A percentile compares a stretch with the other conserved stretches of the same genome.
Conservation (phyloP, 2,797 vertebrate genomes). For the Cephalopachus bancanus region DNA sequence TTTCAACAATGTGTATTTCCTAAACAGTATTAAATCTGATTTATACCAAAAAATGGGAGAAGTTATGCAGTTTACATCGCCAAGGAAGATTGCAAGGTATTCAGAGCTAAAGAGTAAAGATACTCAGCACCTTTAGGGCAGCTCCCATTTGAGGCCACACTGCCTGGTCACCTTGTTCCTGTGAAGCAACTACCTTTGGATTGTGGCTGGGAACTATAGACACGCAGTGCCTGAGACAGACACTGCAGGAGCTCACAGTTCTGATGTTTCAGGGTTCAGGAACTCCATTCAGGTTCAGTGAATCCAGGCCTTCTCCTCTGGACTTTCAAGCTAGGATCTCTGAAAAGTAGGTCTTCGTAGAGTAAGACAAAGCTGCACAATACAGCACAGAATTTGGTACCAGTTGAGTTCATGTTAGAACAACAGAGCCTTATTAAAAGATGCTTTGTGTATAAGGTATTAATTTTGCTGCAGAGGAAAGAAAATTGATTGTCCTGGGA, state of each 20-base stretch:
- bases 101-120: slow-evolving; percentile 20
- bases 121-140: slow-evolving; percentile 18
- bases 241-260: neutral
- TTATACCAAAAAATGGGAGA: neutral
- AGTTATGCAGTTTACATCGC: neutral
- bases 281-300: neutral
- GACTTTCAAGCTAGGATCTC: slow-evolving; percentile 10
- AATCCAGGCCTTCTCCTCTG: neutral
- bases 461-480: slow-evolving; percentile 50
- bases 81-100: neutral
- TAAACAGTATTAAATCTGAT: slow-evolving; percentile 28
- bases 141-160: neutral
- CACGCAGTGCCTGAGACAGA: neutral
- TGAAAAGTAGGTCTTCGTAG: neutral
- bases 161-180: neutral
- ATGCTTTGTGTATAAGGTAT: neutral
- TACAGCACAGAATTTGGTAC: neutral
- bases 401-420: neutral
- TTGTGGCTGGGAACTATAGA: neutral
- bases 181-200: neutral
- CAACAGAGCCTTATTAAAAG: slow-evolving; percentile 24
- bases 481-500: neutral
- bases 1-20: slow-evolving; percentile 31
- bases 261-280: neutral
- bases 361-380: neutral